Evolutionary conservation across 2,797 vertebrate genomes (phyloP).

Genomic region (Muraenolepis orangiensis): DNA sequence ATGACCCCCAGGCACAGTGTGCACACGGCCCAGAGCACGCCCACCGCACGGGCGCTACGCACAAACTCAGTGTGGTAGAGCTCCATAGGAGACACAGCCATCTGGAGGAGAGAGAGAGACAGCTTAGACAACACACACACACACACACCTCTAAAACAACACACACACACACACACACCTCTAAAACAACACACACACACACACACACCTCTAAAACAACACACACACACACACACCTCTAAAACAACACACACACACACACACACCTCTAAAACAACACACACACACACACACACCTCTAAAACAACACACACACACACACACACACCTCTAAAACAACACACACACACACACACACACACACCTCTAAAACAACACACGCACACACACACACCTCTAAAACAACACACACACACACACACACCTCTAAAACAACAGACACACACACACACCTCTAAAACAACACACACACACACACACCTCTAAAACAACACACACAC

Average conservation of each 20-base stretch:
- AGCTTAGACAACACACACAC: neutral
- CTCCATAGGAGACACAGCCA: conserved; percentile 63
- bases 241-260: too few species aligned
- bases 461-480: too few species aligned
- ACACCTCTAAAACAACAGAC: too few species aligned
- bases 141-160: neutral
- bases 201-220: too few species aligned
- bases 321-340: neutral
- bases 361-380: neutral
- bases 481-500: too few species aligned
- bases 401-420: too few species aligned
- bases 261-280: too few species aligned
- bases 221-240: too few species aligned
- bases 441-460: too few species aligned
- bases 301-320: neutral
- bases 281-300: too few species aligned
- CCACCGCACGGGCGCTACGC: conserved; percentile 77
- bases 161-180: neutral
- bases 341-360: neutral
- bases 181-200: too few species aligned
- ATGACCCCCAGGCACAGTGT: conserved; percentile 80
- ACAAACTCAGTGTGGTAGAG: conserved; percentile 79
- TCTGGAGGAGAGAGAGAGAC: conserved; percentile 35
- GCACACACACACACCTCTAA: neutral
- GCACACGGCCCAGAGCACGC: conserved; percentile 79